These are phyloP conservation scores for Rana temporaria DNA, from an alignment of 2,113 vertebrate species.

Conservation along the genomic window DNA sequence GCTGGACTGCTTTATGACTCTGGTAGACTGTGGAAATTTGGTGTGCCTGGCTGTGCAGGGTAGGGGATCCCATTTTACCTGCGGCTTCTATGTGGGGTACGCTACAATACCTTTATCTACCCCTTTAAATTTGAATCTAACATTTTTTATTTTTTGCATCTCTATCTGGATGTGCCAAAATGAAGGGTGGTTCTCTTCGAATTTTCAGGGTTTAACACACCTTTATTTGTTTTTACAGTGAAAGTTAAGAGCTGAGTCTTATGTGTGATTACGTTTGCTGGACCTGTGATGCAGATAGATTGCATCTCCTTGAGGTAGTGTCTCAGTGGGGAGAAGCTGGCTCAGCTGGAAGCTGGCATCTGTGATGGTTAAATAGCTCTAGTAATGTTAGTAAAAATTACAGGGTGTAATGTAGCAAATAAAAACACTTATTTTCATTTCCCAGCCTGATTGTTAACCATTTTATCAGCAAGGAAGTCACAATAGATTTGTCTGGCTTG, in stretches of 20 bases:
- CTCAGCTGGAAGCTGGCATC: constrained; percentile 23
- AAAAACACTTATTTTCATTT: constrained; percentile 6
- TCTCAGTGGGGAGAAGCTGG: background rate
- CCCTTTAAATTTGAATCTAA: too few relatives aligned
- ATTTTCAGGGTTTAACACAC: too few relatives aligned
- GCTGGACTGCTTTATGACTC: too few relatives aligned
- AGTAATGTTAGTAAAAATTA: constrained; percentile 19
- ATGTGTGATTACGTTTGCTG: background rate
- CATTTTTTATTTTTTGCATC: too few relatives aligned
- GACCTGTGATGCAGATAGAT: background rate
- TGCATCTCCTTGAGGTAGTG: background rate
- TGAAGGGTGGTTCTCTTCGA: too few relatives aligned
- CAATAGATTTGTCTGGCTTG: background rate
- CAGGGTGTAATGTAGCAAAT: constrained; percentile 20
- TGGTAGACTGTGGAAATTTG: too few relatives aligned
- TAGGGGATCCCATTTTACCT: too few relatives aligned
- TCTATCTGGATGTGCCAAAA: too few relatives aligned
- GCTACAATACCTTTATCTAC: too few relatives aligned
- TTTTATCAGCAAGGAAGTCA: background rate
- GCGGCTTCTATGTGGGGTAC: too few relatives aligned
- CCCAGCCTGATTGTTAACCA: background rate
- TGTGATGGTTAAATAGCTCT: constrained; percentile 4
- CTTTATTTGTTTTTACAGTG: too few relatives aligned
- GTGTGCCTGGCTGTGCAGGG: too few relatives aligned
- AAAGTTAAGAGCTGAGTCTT: background rate